Conservation (phyloP, 2,113 vertebrate genomes). For the Cepphus grylle region DNA sequence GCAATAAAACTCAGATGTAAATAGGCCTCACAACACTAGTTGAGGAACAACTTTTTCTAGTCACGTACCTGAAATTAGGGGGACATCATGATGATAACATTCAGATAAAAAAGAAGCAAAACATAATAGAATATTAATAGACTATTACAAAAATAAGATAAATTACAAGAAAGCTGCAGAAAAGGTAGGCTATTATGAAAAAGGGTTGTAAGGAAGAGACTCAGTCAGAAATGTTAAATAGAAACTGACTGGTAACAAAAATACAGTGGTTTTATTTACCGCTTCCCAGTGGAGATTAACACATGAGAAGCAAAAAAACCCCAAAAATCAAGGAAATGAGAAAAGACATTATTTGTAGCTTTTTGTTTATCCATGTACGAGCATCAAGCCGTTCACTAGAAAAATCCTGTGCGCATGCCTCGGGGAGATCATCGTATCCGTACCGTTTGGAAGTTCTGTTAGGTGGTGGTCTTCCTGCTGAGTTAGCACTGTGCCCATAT, state of each 20-base stretch:
- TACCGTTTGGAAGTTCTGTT: neutral
- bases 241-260: neutral
- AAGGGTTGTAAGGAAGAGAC: neutral
- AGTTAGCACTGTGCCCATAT: neutral
- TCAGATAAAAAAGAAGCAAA: neutral
- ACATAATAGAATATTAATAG: neutral
- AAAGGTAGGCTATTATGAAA: neutral
- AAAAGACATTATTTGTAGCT: neutral
- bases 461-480: neutral
- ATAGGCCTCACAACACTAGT: neutral
- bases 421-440: fast-evolving
- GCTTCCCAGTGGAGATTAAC: neutral
- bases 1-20: neutral
- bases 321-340: neutral
- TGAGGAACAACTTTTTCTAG: neutral
- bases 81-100: neutral
- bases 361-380: neutral
- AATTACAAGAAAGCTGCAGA: neutral
- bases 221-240: neutral
- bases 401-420: neutral
- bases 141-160: neutral
- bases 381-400: neutral
- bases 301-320: neutral
- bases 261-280: neutral
- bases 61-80: neutral